Evolutionary conservation across 2,888 invertebrate genomes (phyloP), one percentile per base, ranked within the genome.

Genomic region (Xanthostigma xanthostigma): DNA sequence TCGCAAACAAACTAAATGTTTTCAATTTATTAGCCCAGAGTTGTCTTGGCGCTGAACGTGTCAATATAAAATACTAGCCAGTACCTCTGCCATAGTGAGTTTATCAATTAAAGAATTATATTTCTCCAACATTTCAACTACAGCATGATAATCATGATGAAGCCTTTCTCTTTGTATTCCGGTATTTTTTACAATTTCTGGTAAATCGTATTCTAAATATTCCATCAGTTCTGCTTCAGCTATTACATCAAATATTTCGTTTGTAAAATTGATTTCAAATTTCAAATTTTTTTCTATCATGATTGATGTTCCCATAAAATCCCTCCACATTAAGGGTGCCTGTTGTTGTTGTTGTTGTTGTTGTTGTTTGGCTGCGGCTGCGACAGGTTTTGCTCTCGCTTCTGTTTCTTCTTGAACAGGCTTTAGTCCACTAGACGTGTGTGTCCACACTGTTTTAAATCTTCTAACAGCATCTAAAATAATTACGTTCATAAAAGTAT

Each of bases 221-320:
- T 87, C 86, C 68, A 89, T 73, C 2, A 85, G 67, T 62, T 84
- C 83, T 1, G 84, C 81, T 62, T 87, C 85, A 17, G 75, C 76
- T 55, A 85, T 77, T 1, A 79, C 67, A 49, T 78, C 74, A 56
- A 84, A 84, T 34, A 88, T 68, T 4, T 77, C 69, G 34, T 64
- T 65, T 52, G 79, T 70, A 55, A 87, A 80, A 61, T 86, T 81
- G 0, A 84, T 67, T 41, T 72, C 64, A 59, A 86, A 84, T 53
- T 76, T 71, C 48, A 84, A 64, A 9, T 75, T 72, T 53, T 77
- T 76, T 57, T 88, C 86, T 46, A 79, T 74, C 54, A 85, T 69
- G 44, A 84, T 70, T 45, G 75, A 73, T 49, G 76, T 74, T 0
- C 79, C 80, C 42, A 84, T 79, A 45, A 84, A 66, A 58, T 84